Conservation (phyloP, 2,888 invertebrate genomes). For the Agonopterix heracliana region DNA sequence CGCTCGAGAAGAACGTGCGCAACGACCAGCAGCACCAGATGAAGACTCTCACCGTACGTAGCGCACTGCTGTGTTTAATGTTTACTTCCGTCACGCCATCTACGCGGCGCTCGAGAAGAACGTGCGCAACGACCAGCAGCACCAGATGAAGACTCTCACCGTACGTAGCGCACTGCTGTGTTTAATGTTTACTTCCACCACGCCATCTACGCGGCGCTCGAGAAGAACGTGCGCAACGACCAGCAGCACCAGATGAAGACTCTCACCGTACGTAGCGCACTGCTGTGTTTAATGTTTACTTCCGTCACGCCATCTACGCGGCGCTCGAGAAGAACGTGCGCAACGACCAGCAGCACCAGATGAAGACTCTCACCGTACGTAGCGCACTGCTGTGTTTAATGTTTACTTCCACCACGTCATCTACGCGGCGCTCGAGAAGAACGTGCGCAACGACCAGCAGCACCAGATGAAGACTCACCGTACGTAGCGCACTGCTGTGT, state of each 20-base stretch:
- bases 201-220: slow-evolving; percentile 82
- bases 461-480: too few relatives aligned
- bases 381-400: too few relatives aligned
- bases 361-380: slow-evolving; percentile 82
- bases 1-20: slow-evolving; percentile 87
- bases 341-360: slow-evolving; percentile 85
- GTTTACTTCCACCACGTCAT: too few relatives aligned
- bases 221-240: slow-evolving; percentile 86
- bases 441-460: too few relatives aligned
- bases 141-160: slow-evolving; percentile 86
- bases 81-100: slow-evolving; percentile 88
- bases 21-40: slow-evolving; percentile 87
- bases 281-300: too few relatives aligned
- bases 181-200: too few relatives aligned
- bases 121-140: slow-evolving; percentile 84
- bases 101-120: slow-evolving; percentile 87
- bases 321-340: slow-evolving; percentile 88
- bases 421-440: too few relatives aligned
- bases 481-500: too few relatives aligned
- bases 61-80: too few relatives aligned
- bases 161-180: too few relatives aligned
- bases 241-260: slow-evolving; percentile 89
- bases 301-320: slow-evolving; percentile 86
- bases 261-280: slow-evolving; percentile 78
- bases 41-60: slow-evolving; percentile 81